Evolutionary conservation across 2,797 vertebrate genomes (phyloP).

Genomic region (Argyrosomus regius): DNA sequence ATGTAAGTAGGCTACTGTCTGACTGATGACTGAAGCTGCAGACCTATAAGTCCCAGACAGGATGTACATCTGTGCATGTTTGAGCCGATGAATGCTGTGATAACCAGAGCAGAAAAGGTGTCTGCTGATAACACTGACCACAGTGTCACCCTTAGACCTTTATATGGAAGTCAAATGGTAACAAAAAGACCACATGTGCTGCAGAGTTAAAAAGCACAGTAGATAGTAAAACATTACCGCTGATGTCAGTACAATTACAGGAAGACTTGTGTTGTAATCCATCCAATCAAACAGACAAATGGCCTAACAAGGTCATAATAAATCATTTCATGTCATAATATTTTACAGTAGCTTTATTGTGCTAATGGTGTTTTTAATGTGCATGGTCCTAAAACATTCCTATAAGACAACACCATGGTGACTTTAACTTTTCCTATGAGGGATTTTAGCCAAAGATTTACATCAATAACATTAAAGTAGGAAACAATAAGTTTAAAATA

Average conservation of each 20-base stretch:
- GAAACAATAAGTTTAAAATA: neutral
- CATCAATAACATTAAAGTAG: neutral
- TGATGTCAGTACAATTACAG: neutral
- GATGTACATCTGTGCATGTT: slow-evolving; percentile 30
- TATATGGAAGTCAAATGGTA: too few relatives aligned
- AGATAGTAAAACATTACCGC: neutral
- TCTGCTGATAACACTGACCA: slow-evolving; percentile 26
- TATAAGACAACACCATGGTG: too few relatives aligned
- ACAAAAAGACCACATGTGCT: slow-evolving; percentile 14
- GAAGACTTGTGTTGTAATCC: neutral
- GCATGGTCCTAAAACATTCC: neutral
- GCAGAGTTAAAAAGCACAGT: neutral
- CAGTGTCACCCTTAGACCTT: neutral
- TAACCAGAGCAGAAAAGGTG: slow-evolving; percentile 11
- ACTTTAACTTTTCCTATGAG: neutral
- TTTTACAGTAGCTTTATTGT: neutral
- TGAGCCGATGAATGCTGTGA: slow-evolving; percentile 12
- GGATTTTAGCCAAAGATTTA: neutral
- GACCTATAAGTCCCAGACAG: slow-evolving; percentile 16
- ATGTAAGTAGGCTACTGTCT: neutral
- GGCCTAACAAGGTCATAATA: neutral
- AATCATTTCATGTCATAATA: neutral
- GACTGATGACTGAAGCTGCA: slow-evolving; percentile 7
- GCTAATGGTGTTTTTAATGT: neutral
- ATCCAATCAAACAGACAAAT: neutral